Conservation (phyloP, 2,888 invertebrate genomes). For the Polyommatus iphigenia region DNA sequence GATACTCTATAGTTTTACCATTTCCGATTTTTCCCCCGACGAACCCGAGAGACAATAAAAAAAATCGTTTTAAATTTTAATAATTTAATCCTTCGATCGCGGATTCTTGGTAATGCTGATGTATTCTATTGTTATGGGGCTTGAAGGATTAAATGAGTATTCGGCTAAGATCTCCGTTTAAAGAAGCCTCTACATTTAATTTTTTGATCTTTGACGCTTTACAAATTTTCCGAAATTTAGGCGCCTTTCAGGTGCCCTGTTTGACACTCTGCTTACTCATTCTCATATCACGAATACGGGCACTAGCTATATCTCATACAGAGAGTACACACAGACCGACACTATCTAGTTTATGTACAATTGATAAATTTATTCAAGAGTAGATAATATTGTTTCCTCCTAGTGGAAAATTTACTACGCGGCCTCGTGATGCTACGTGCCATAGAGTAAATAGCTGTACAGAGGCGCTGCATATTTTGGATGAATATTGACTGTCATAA, state of each 20-base stretch:
- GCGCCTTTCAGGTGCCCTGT: neutral
- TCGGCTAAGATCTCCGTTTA: neutral
- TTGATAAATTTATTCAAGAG: slow-evolving; percentile 47
- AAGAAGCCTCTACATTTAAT: neutral
- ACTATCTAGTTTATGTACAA: slow-evolving; percentile 31
- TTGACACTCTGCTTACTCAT: neutral
- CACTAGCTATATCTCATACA: neutral
- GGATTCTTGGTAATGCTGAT: too few relatives aligned
- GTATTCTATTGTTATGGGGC: too few relatives aligned
- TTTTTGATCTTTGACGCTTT: neutral
- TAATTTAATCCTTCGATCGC: too few relatives aligned
- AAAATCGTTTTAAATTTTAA: too few relatives aligned
- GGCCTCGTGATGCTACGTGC: slow-evolving; percentile 20
- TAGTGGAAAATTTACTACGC: slow-evolving; percentile 65
- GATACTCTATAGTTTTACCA: too few relatives aligned
- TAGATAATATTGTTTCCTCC: slow-evolving; percentile 59
- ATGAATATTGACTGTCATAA: neutral
- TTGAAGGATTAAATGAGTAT: too few relatives aligned
- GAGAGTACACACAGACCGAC: slow-evolving; percentile 48
- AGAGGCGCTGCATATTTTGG: neutral
- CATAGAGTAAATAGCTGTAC: neutral
- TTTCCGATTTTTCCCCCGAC: too few relatives aligned
- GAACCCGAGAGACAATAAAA: too few relatives aligned
- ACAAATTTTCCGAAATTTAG: neutral
- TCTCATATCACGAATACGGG: neutral